Evolutionary conservation across 2,797 vertebrate species (phyloP), one percentile per base, ranked within the genome.

Genomic region (Carduelis carduelis): DNA sequence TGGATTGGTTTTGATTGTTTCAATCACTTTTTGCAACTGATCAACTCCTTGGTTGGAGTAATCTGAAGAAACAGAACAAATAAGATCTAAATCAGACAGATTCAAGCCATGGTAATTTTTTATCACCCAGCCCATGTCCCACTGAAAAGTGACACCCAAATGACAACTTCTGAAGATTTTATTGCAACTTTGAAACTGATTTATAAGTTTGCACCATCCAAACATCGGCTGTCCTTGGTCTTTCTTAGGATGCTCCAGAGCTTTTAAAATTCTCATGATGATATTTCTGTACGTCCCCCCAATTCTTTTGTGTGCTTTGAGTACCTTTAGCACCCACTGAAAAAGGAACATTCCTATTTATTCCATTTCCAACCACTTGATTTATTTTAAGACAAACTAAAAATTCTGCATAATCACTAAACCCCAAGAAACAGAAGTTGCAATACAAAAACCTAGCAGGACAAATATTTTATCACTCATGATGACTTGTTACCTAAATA

Each of bases 11-110:
- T 98, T 99, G 97, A 99, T 99, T 2, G 97, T 99, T 95, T 99
- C 98, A n/a, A 99, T 99, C 72, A 99, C 97, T 22, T 99, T 98
- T 96, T 99, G 98, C 79, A 99, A 96, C 97, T 99, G 99, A 97
- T 99, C 99, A 19, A 99, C 98, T 94, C 99, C 99, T 98, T 99
- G 98, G 76, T 98, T 98, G 8, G 98, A 97, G 87, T 99, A 99
- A 98, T 99, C 99, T 99, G 97, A 16, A 72, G 68, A 94, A 61
- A 92, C 19, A 78, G 3, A 89, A 6, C 32, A 88, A 55, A 21
- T 7, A 81, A 92, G 6, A 86, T 28, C 34, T 14, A 35, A 89
- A 27, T 9, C 4, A 11, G 23, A 77, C 1, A 72, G 34, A 82
- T 49, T 65, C 32, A 63, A 85, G 30, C 35, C 2, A 60, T 6